Evolutionary conservation across 30 jellyfish, hydroid and myxozoan species (phyloP), one percentile per base, ranked within the genome.

Genomic region (Hydra vulgaris): DNA sequence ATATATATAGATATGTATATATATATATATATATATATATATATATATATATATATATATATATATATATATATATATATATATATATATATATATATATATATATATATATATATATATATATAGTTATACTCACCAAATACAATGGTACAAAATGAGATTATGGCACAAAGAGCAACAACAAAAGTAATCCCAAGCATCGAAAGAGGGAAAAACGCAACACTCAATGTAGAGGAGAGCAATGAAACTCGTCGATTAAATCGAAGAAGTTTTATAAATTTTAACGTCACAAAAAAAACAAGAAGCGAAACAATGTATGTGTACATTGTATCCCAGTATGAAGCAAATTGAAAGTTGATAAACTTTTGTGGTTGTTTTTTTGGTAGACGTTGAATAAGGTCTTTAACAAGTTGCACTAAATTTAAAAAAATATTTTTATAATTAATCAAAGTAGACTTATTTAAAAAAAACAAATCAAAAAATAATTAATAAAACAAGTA

Each of bases 281-380:
- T 92, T 40, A 92, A 78, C 81, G 89, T 92, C 88, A 87, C 95
- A 78, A 92, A 85, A 87, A 92, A 92, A 21, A 85, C 89, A 77
- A 92, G 83, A 52, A 92, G 83, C 17, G 98, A 84, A 23, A 92
- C 95, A 72, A 92, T 54, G 82, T 83, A 79, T 27, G 87, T 87
- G 88, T 86, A 92, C 21, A 80, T 53, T 75, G 82, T 86, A 54
- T 92, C 96, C 88, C 95, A 88, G 80, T 92, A 87, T 27, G 98
- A 89, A 20, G 98, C 98, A 69, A 92, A 92, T 80, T 92, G 98
- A 75, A 92, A 87, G 84, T 92, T 92, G 74, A 92, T 92, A 76
- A 87, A 92, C 17, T 80, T 78, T 23, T 92, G 73, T 7, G 95
- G 96, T 22, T 81, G 71, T 69, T 87, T 92, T 27, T 87, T 85